These are phyloP conservation scores for Turdus rufiventris DNA, from an alignment of 2,113 vertebrate genomes.

Conservation along the genomic window DNA sequence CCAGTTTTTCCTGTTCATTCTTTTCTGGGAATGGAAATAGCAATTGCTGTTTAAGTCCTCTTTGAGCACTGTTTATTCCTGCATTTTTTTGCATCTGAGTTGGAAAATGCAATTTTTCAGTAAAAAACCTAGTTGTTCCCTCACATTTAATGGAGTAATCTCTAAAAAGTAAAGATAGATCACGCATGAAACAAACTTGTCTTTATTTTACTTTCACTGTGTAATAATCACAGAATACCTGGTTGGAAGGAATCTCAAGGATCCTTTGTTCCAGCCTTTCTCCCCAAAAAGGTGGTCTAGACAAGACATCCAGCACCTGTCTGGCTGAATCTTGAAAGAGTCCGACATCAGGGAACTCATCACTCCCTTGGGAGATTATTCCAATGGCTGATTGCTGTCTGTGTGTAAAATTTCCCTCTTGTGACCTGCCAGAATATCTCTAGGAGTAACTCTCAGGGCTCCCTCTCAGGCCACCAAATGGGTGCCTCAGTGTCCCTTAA, in stretches of 20 bases:
- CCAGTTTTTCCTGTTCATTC: background rate
- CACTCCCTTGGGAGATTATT: background rate
- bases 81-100: background rate
- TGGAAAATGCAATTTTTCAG: background rate
- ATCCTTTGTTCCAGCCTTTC: background rate
- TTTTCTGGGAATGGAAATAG: background rate
- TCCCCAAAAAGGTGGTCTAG: rapidly evolving
- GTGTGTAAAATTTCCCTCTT: background rate
- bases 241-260: background rate
- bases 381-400: background rate
- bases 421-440: rapidly evolving
- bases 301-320: background rate
- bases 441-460: background rate
- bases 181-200: background rate
- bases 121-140: background rate
- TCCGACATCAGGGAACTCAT: background rate
- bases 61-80: background rate
- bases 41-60: background rate
- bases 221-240: background rate
- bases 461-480: background rate
- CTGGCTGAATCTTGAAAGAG: background rate
- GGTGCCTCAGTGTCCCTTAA: rapidly evolving
- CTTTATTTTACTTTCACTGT: background rate
- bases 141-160: background rate
- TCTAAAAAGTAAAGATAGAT: background rate